phyloP scores from a whole-genome alignment of 2,113 vertebrate species.

The Phrynosoma platyrhinos region DNA sequence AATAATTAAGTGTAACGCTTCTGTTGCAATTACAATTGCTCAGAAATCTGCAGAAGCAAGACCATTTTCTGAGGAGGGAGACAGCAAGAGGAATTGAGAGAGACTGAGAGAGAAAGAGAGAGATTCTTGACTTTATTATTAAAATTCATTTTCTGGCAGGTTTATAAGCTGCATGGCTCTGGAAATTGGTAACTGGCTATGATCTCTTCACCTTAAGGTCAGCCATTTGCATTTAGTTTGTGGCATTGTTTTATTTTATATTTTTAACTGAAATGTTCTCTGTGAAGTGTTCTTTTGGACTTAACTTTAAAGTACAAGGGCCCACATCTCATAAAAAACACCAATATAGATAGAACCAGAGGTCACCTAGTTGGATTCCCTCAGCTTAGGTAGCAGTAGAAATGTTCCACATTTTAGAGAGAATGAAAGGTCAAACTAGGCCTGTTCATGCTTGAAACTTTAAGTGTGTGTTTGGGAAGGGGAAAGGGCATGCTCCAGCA shows the following conservation, averaged over 20 bases:
- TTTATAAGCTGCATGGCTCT: constrained; percentile 29
- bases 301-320: constrained; percentile 18
- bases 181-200: constrained; percentile 2
- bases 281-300: constrained; percentile 38
- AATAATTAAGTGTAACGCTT: constrained; percentile 67
- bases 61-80: constrained; percentile 17
- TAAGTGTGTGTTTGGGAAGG: background rate
- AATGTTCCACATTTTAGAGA: background rate
- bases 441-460: background rate
- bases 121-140: constrained; percentile 51
- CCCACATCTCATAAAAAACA: constrained; percentile 27
- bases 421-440: background rate
- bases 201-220: constrained; percentile 16
- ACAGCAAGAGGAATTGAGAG: too few species aligned
- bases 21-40: constrained; percentile 66
- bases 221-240: constrained; percentile 36
- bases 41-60: constrained; percentile 41
- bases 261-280: constrained; percentile 29
- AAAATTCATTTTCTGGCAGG: constrained; percentile 57
- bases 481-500: background rate
- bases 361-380: background rate
- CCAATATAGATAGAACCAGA: background rate
- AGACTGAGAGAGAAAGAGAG: background rate
- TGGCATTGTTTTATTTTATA: constrained; percentile 14
- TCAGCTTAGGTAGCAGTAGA: background rate